Base-by-base conservation (phyloP, 2,888 invertebrate genomes). In the Phortica magna region DNA sequence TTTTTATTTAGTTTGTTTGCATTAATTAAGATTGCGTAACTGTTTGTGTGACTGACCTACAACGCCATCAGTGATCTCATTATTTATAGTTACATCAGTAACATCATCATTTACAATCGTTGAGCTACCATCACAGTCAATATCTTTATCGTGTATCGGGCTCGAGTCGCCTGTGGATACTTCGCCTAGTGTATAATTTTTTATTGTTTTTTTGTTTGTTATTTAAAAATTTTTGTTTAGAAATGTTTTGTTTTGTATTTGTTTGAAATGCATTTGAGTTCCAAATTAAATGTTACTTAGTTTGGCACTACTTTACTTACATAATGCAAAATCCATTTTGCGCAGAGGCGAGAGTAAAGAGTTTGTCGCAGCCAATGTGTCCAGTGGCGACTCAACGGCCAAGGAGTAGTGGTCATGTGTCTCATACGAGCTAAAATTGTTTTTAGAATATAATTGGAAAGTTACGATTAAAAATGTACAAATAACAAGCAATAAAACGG, bases 261-360 rank as follows among this genome's bases (percentile, higher is more conserved):
- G 48, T 67, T 42, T 42, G 22, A 72, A 4, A 31, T 31, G 31
- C 31, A 31, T 31, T 31, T 31, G 31, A 31, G 5, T 31, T 43
- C 39, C 22, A 48, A 59, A 74, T 39, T 31, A 31, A 67, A 67
- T 12, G 67, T 19, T 67, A 31, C 9, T 48, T 48, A 31, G 9
- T 65, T 31, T 65, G 31, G 39, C n/a, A 70, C 10, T 73, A 76
- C 73, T 53, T 67, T 70, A 93, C 96, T 96, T 95, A 97, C 97
- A 97, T 90, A 96, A 93, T 79, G 96, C 95, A 91, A 96, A 95
- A 90, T 97, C 96, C 95, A 96, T 96, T 91, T 96, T 95, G 83
- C 96, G 93, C 83, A 93, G 91, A 80, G 94, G 94, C 77, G 94
- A 94, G 76, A 93, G 92, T 19, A 92, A 81, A 0, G 91, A 91